A percentile compares a stretch with the other conserved stretches of the same genome.
phyloP scores from a whole-genome alignment of 2,113 vertebrate species.

The Heliornis fulica region DNA sequence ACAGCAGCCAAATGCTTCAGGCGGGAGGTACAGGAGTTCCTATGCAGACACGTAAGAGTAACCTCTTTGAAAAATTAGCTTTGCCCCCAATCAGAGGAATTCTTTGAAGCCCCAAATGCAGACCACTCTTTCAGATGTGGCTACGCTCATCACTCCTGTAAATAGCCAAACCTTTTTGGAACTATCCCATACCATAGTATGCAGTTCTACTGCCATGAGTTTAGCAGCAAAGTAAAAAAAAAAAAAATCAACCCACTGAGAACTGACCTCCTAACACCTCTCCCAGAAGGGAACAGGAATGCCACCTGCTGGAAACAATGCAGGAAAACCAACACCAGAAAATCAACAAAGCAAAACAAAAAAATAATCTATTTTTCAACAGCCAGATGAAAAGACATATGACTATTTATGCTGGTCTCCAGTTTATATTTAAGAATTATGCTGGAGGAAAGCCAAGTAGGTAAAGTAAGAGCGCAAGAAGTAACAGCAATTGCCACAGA shows the following conservation, averaged over 20 bases:
- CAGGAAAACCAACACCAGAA: background rate
- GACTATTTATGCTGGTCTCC: background rate
- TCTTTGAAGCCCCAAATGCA: background rate
- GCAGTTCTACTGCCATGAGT: accelerated
- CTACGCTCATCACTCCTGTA: background rate
- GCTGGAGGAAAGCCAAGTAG: background rate
- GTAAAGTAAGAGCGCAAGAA: too few species aligned
- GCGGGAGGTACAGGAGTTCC: background rate
- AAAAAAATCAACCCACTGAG: accelerated
- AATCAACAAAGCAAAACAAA: background rate
- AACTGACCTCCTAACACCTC: background rate
- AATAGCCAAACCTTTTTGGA: background rate
- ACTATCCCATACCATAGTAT: background rate
- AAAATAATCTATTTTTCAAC: background rate
- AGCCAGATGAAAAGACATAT: background rate
- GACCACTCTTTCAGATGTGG: background rate
- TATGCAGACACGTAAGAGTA: accelerated
- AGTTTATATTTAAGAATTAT: background rate
- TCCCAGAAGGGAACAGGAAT: background rate
- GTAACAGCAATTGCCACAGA: background rate
- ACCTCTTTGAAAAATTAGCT: background rate
- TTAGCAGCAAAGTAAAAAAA: background rate
- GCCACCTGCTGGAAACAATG: background rate
- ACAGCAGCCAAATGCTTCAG: background rate
- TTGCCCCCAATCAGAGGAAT: background rate